A percentile compares a stretch with the other conserved stretches of the same genome.
Conservation (phyloP, 2,888 invertebrate genomes). For the Dastarcus helophoroides region DNA sequence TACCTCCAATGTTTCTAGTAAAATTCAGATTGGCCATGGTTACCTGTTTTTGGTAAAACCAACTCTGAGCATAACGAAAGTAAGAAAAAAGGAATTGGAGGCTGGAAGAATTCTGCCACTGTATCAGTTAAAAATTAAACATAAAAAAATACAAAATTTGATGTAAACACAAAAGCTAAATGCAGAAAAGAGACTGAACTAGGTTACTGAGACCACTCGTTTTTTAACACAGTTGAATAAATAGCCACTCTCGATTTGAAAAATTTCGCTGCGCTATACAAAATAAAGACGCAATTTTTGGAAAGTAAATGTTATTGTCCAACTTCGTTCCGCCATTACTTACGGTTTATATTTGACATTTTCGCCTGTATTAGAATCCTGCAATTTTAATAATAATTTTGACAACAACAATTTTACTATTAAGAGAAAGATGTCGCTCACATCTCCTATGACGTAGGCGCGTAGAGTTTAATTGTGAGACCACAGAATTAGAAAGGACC, state of each 20-base stretch:
- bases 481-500: too few species aligned
- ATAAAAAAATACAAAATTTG: constrained; percentile 23
- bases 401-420: not conserved
- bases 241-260: constrained; percentile 8
- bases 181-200: constrained; percentile 22
- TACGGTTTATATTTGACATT: too few species aligned
- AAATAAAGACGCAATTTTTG: constrained; percentile 26
- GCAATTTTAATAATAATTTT: not conserved
- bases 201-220: constrained; percentile 19
- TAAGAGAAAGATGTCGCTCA: too few species aligned
- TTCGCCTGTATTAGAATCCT: too few species aligned
- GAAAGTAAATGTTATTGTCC: constrained; percentile 36
- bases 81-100: too few species aligned
- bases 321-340: constrained; percentile 37
- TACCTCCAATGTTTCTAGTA: constrained; percentile 80
- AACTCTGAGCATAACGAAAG: constrained; percentile 35
- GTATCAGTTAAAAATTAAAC: constrained; percentile 21
- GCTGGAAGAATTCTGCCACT: constrained; percentile 14
- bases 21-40: constrained; percentile 92
- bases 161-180: constrained; percentile 24
- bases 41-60: constrained; percentile 34
- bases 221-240: constrained; percentile 11
- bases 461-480: too few species aligned
- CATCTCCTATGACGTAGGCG: too few species aligned
- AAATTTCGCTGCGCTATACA: constrained; percentile 23